Conservation (phyloP, 2,888 invertebrate genomes). For the Clepsis dumicolana region DNA sequence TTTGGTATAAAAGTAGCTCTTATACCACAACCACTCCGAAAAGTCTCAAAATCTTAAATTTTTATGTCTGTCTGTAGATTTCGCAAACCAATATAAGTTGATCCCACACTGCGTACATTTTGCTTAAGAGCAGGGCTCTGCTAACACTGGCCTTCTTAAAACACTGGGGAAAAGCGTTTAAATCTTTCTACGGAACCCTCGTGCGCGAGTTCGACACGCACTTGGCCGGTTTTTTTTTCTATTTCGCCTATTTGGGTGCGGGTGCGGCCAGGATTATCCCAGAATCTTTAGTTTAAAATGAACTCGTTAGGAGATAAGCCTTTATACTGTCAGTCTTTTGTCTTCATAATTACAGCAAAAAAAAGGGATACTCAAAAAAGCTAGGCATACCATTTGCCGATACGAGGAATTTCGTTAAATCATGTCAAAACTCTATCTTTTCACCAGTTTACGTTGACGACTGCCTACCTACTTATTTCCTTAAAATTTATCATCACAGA, state of each 20-base stretch:
- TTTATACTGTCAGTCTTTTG: background rate
- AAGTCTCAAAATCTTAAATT: too few relatives aligned
- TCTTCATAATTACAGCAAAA: background rate
- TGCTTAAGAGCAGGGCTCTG: too few relatives aligned
- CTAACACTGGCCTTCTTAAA: too few relatives aligned
- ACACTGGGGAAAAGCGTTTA: too few relatives aligned
- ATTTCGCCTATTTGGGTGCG: background rate
- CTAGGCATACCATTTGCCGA: background rate
- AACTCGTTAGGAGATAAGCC: background rate
- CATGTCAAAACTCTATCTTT: constrained; percentile 25
- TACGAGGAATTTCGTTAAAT: constrained; percentile 19
- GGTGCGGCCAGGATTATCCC: constrained; percentile 25
- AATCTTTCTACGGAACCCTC: too few relatives aligned
- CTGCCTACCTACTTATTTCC: constrained; percentile 33
- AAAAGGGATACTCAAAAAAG: background rate
- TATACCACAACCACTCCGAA: too few relatives aligned
- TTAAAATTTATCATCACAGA: constrained; percentile 34
- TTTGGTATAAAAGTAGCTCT: too few relatives aligned
- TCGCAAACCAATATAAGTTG: too few relatives aligned
- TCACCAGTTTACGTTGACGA: constrained; percentile 21
- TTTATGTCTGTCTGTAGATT: too few relatives aligned
- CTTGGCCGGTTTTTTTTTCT: too few relatives aligned
- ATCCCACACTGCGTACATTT: too few relatives aligned
- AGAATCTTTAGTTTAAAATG: constrained; percentile 10
- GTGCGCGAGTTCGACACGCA: too few relatives aligned